Base-by-base conservation (phyloP, 2,113 vertebrate genomes). In the Sapayoa aenigma region DNA sequence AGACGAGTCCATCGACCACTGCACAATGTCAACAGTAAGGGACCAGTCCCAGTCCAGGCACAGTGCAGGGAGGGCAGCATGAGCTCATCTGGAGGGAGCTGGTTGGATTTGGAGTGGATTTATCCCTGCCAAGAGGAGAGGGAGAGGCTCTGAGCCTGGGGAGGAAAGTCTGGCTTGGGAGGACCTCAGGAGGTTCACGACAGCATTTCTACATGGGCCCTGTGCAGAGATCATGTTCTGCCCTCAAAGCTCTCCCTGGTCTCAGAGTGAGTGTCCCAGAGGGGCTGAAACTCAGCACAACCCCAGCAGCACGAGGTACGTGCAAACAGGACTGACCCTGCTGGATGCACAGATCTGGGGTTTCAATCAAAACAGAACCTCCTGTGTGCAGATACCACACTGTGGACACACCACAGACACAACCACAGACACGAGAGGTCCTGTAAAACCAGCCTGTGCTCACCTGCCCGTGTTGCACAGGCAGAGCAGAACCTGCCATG, bases 21-120 rank as follows among this genome's bases (percentile, higher is more conserved):
- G 99, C 96, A 98, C 96, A 0, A 97, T 99, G 97, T 98, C 98
- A 16, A 99, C 98, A 12, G 99, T 99, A 91, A 97, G 97, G 18
- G 41, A 37, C 63, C 31, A 74, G 55, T 5, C 63, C 12, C 47
- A 12, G 59, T 41, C 62, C 2, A 24, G 62, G 35, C 44, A 24
- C 0, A 3, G 25, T 3, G 76, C 69, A n/a, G 75, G 46, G 35
- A 9, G 2, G 44, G n/a, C 28, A 39, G 5, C 46, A 0, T 3
- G 42, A 24, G 58, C 49, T 50, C 58, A 0, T 2, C 71, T 62
- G 42, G 53, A n/a, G 39, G 37, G 23, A 12, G 8, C 2, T 30
- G 19, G 9, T 11, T 68, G 62, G 9, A 6, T 23, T 19, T 8
- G 2, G 47, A 27, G 21, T 4, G 7, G 39, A 16, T 72, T 50